A percentile compares a stretch with the other conserved stretches of the same genome.
Evolutionary conservation across 2,888 invertebrate species (phyloP).

Genomic region (Drosophila fulvimacula): DNA sequence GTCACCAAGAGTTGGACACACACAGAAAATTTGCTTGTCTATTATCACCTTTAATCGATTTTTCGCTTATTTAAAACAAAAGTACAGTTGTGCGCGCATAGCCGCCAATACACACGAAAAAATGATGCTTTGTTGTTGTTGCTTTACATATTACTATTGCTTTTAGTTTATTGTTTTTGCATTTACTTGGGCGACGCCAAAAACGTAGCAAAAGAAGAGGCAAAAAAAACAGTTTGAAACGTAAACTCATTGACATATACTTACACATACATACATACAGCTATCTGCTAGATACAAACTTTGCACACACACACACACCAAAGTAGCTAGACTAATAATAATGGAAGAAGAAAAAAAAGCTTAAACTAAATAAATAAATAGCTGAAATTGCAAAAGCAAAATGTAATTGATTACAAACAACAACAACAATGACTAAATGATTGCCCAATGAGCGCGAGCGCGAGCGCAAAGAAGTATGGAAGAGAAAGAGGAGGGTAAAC

Average conservation of each 20-base stretch:
- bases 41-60: constrained; percentile 82
- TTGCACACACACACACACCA: constrained; percentile 30
- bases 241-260: constrained; percentile 66
- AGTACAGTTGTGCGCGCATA: constrained; percentile 76
- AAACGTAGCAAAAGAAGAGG: constrained; percentile 55
- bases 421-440: constrained; percentile 69
- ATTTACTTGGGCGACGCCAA: constrained; percentile 70
- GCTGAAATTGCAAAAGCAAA: constrained; percentile 81
- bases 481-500: neutral
- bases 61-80: constrained; percentile 81
- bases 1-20: constrained; percentile 73
- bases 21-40: constrained; percentile 79
- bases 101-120: constrained; percentile 24
- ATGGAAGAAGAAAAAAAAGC: constrained; percentile 60
- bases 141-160: constrained; percentile 75
- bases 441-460: constrained; percentile 75
- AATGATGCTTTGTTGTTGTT: constrained; percentile 53
- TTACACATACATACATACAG: constrained; percentile 34
- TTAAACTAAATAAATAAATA: constrained; percentile 81
- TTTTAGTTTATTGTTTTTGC: constrained; percentile 80
- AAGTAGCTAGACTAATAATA: constrained; percentile 72
- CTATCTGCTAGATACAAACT: constrained; percentile 75
- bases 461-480: constrained; percentile 38
- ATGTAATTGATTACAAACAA: constrained; percentile 74
- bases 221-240: constrained; percentile 49